Percentiles rank a stretch among this genome's conserved stretches.
Conservation (phyloP, 2,888 invertebrate species). For the Amiota mariae region DNA sequence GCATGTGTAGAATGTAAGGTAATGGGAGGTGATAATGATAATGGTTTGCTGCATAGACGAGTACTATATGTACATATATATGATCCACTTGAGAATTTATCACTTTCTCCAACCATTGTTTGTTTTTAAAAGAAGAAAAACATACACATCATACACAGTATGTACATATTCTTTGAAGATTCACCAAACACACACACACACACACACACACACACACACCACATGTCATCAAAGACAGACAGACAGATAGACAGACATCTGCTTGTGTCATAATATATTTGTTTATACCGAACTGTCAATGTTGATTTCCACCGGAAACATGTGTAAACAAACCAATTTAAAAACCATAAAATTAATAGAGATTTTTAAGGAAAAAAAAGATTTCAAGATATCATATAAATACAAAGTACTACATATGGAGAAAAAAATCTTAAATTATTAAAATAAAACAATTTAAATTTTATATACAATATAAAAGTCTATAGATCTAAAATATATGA, state of each 20-base stretch:
- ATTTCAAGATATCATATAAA: neutral
- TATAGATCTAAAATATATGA: too few relatives aligned
- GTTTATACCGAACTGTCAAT: slow-evolving; percentile 32
- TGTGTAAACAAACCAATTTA: slow-evolving; percentile 62
- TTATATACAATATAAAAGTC: too few relatives aligned
- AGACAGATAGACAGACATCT: slow-evolving; percentile 37
- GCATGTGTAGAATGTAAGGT: too few relatives aligned
- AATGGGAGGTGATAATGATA: too few relatives aligned
- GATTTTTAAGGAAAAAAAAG: neutral
- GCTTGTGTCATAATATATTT: slow-evolving; percentile 50
- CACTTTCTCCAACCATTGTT: too few relatives aligned
- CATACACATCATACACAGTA: neutral
- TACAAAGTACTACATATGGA: too few relatives aligned
- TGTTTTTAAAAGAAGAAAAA: neutral
- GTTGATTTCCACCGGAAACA: slow-evolving; percentile 53
- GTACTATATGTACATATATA: too few relatives aligned
- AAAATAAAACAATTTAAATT: too few relatives aligned
- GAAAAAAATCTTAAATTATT: too few relatives aligned
- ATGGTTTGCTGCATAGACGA: too few relatives aligned
- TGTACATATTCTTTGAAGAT: too few relatives aligned
- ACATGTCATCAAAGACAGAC: slow-evolving; percentile 2
- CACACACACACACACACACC: neutral
- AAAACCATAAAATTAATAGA: slow-evolving; percentile 52
- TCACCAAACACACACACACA: neutral
- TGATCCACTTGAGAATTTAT: too few relatives aligned